Evolutionary conservation across 1,140 invertebrate species (phyloP), one percentile per base, ranked within the genome.

Genomic region (Habropoda laboriosa): DNA sequence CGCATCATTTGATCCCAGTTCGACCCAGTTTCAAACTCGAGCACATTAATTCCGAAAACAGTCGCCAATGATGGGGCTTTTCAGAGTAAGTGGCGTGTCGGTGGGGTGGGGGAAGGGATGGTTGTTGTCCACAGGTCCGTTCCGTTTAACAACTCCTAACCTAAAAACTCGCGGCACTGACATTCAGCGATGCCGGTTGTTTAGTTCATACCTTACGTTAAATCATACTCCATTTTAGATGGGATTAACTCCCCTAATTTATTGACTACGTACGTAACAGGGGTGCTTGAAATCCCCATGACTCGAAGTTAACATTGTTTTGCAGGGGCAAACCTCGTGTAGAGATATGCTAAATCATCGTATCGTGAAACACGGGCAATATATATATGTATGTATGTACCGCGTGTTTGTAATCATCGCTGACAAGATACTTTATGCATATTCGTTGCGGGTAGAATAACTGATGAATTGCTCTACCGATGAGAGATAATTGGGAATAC

Each of bases 221-320:
- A 86, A 86, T 83, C 81, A 58, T 80, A 78, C 68, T 71, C 71
- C 51, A 64, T 30, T 38, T 40, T 40, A 35, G 51, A 80, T 74
- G 67, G 81, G 81, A 86, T 86, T 86, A 86, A 58, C 72, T 68
- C 85, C 84, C 84, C 84, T 86, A 86, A 86, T 86, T 86, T 83
- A 83, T 83, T 80, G 77, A 78, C 76, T 86, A 57, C 42, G 12
- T 30, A 71, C 47, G 63, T 38, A 42, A 71, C 49, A 10, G 38
- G 27, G 49, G 27, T 10, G 64, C 40, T 35, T 35, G 16, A 40
- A 75, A 21, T 73, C 66, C 68, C 75, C 60, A 53, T 67, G 55
- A 75, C 51, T 58, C n/a, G 30, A 12, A 63, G 57, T 76, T 82
- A 85, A 82, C 82, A 57, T 64, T 49, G 79, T 81, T 86, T 76